Base-by-base conservation (phyloP, 2,113 vertebrate species). In the Sphaerodactylus townsendi region DNA sequence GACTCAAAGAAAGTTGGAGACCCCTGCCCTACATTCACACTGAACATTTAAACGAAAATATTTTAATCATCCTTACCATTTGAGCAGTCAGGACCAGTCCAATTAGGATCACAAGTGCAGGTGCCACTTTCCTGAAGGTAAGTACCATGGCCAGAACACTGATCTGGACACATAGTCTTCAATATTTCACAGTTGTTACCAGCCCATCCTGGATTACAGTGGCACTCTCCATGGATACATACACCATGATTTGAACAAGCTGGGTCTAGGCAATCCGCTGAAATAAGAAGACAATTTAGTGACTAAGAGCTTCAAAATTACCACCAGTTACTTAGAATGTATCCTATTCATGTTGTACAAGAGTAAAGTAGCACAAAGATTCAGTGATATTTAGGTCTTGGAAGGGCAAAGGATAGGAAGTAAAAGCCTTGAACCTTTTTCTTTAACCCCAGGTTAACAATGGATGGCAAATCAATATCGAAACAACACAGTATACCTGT, bases 1-100 rank as follows among this genome's bases (percentile, higher is more conserved):
- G 53, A 17, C 53, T 56, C 19, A 56, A 56, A 56, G n/a, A 56
- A 56, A 19, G 53, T 19, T 56, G 21, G 53, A 5, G 19, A 56
- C 2, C 21, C 19, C 33, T 68, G n/a, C 2, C 66, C n/a, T 68
- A 68, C 33, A 68, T 35, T 68, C n/a, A 33, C 15, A 37, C 33
- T 23, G 28, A 37, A 68, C 19, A 19, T 15, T 82, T 83, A 1
- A 9, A 0, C 25, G 28, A 7, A 62, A 28, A 28, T 2, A 77
- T 15, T 25, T 37, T n/a, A 77, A 81, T 48, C 86, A 53, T 30
- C 10, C 97, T 97, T 89, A 99, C 99, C 99, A 79, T 97, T 97
- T 71, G 99, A 99, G 91, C 99, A 99, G 93, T 99, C 98, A 14
- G 97, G 95, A 37, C 99, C 98, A 0, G 97, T 99, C 98, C 98